Conservation (phyloP, 2,888 invertebrate genomes). For the Laspeyria flexula region DNA sequence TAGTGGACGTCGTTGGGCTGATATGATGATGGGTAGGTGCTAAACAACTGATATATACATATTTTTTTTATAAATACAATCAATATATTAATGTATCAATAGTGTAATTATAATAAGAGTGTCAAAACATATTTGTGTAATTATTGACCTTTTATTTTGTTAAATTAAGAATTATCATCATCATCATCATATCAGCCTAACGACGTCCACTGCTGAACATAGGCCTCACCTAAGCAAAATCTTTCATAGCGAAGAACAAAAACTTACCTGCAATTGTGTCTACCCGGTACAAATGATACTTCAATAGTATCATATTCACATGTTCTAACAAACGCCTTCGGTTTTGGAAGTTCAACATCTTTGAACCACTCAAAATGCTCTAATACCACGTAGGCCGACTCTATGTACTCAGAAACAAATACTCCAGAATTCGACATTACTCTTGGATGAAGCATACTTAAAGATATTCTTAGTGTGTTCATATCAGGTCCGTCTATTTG, state of each 20-base stretch:
- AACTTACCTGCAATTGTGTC: conserved; percentile 74
- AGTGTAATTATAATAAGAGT: too few species aligned
- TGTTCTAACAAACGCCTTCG: conserved; percentile 62
- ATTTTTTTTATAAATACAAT: too few species aligned
- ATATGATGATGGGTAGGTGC: too few species aligned
- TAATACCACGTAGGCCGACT: conserved; percentile 67
- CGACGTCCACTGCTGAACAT: too few species aligned
- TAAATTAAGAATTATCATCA: too few species aligned
- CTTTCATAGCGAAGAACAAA: not conserved
- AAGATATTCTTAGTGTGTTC: conserved; percentile 59
- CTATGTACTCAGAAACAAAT: conserved; percentile 58
- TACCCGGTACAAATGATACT: conserved; percentile 64
- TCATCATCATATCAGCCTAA: too few species aligned
- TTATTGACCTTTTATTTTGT: too few species aligned
- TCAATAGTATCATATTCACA: conserved; percentile 64
- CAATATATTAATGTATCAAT: too few species aligned
- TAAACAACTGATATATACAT: too few species aligned
- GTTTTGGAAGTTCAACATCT: conserved; percentile 55
- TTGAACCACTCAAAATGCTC: conserved; percentile 75
- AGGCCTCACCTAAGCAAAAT: too few species aligned
- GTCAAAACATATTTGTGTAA: too few species aligned
- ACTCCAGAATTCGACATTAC: conserved; percentile 62
- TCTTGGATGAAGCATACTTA: conserved; percentile 66
- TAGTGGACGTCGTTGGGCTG: too few species aligned
- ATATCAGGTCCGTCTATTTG: conserved; percentile 72